Percentiles rank a stretch among this genome's conserved stretches.
Conservation (phyloP, 2,888 invertebrate genomes). For the Meiosimyza platycephala region DNA sequence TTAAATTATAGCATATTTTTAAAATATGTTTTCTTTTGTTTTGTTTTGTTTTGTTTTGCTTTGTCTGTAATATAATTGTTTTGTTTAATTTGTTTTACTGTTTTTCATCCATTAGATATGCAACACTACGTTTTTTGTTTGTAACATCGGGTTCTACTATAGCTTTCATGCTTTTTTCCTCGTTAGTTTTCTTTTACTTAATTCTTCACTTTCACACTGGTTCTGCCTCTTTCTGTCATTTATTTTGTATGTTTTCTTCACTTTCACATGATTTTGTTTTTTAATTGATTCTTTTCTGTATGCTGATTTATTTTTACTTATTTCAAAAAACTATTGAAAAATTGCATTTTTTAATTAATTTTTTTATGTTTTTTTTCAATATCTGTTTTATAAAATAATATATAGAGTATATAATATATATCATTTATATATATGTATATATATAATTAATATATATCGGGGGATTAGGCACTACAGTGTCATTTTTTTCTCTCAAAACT, state of each 20-base stretch:
- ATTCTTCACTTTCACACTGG: no score
- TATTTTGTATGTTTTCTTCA: background rate
- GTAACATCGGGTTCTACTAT: constrained; percentile 30
- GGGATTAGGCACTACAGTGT: constrained; percentile 66
- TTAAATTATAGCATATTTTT: constrained; percentile 14
- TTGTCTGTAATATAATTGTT: constrained; percentile 4
- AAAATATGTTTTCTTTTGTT: background rate
- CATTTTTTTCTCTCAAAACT: constrained; percentile 43
- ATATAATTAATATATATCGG: constrained; percentile 52
- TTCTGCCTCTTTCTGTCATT: background rate
- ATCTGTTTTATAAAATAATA: constrained; percentile 42
- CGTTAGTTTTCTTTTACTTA: background rate
- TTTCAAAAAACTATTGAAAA: constrained; percentile 40
- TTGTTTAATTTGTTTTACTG: constrained; percentile 25
- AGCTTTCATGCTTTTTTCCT: constrained; percentile 4
- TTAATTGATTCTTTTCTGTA: constrained; percentile 15
- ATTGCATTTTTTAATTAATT: constrained; percentile 37
- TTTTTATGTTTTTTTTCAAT: constrained; percentile 36
- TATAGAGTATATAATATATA: constrained; percentile 37
- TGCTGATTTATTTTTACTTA: constrained; percentile 29
- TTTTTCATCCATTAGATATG: constrained; percentile 29
- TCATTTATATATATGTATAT: constrained; percentile 38
- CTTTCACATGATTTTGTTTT: constrained; percentile 30
- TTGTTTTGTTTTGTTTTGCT: background rate
- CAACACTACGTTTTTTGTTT: constrained; percentile 28